Percentiles rank a stretch among this genome's conserved stretches.
Conservation (phyloP, 1,140 invertebrate genomes). For the Anastrepha ludens region DNA sequence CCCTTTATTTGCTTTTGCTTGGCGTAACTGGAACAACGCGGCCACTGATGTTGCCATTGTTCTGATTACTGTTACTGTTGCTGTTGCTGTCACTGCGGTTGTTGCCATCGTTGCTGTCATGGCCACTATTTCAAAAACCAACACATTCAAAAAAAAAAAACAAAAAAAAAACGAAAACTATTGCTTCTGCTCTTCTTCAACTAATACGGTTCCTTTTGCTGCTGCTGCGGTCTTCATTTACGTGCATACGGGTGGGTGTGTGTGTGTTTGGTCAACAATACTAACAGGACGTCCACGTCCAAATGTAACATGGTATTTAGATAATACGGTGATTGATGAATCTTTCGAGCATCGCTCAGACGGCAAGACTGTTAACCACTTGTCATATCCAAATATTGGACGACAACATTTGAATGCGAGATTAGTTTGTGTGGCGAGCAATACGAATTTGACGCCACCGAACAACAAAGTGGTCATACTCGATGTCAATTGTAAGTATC, state of each 20-base stretch:
- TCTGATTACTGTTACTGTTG: background rate
- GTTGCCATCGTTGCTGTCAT: slow-evolving; percentile 28
- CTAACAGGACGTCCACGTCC: slow-evolving; percentile 83
- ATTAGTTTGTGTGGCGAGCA: slow-evolving; percentile 89
- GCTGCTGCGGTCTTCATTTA: background rate
- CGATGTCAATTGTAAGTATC: slow-evolving; percentile 89
- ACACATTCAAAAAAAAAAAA: background rate
- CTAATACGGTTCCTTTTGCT: background rate
- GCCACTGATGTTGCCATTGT: slow-evolving; percentile 32
- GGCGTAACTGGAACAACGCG: slow-evolving; percentile 32
- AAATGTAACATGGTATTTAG: slow-evolving; percentile 88
- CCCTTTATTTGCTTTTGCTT: slow-evolving; percentile 21
- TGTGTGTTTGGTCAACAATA: background rate
- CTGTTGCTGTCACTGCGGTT: slow-evolving; percentile 7
- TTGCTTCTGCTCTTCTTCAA: slow-evolving; percentile 7
- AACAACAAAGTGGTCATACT: slow-evolving; percentile 84
- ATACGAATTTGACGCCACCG: slow-evolving; percentile 87
- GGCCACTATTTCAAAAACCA: slow-evolving; percentile 37
- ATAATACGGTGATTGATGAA: slow-evolving; percentile 88
- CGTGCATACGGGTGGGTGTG: background rate
- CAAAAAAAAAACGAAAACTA: slow-evolving; percentile 18
- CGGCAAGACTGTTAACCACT: slow-evolving; percentile 84
- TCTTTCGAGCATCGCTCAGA: slow-evolving; percentile 82
- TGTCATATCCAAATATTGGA: slow-evolving; percentile 84
- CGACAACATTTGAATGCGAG: slow-evolving; percentile 85